Evolutionary conservation across 2,888 invertebrate species (phyloP), one percentile per base, ranked within the genome.

Genomic region (Hirudinaria manillensis): DNA sequence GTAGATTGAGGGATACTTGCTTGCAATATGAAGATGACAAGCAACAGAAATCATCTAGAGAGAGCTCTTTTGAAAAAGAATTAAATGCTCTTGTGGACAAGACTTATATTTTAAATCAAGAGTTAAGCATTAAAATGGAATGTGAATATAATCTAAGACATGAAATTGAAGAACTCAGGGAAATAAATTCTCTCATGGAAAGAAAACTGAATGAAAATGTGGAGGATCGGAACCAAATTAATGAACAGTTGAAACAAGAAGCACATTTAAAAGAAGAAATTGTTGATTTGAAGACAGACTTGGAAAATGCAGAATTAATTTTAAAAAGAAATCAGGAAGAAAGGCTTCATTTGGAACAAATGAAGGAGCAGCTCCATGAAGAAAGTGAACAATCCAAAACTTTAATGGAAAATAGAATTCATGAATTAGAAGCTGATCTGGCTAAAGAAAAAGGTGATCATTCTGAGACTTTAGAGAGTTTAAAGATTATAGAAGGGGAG

Each of bases 401-500:
- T 29, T 24, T 27, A 29, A 27, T 61, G 29, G 51, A 13, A 38
- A 29, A n/a, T 16, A 3, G 29, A 51, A 51, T 45, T 4, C 32
- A 71, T 13, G 51, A 45, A 51, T 27, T 29, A 29, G 53, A 51
- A n/a, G 0, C 10, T 29, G 24, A 38, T 51, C 55, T 71, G 32
- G 51, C 36, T 27, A 53, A n/a, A 71, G 32, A 53, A 71, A 73
- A 73, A 34, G 32, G 21, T 13, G 56, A 36, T 55, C 34, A 38
- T 73, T 53, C 51, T 27, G n/a, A 29, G 32, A 51, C 21, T 56
- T 45, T 66, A 38, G 53, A 36, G 51, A 45, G 45, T n/a, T 53
- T 45, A 68, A 68, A 19, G 45, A 27, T 16, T n/a, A 7, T 75
- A 70, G 70, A 70, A 66, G 27, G 70, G 27, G 75, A 75, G 21